Evolutionary conservation across 2,113 vertebrate species (phyloP).

Genomic region (Ovis canadensis): DNA sequence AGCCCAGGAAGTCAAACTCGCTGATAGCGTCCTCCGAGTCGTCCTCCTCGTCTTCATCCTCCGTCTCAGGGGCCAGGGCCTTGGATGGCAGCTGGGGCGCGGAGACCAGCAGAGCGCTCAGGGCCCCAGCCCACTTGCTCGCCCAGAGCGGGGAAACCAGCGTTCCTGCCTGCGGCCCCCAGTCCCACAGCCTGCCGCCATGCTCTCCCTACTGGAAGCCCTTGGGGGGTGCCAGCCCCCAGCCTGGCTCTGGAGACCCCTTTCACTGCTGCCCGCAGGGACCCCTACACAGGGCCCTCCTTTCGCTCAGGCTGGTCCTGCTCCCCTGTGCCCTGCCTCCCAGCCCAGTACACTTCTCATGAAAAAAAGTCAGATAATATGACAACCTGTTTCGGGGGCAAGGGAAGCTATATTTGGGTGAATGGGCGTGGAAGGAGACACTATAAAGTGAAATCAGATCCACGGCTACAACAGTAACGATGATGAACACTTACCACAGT

Average conservation of each 20-base stretch:
- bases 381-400: not conserved
- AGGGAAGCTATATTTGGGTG: no score
- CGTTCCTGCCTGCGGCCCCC: accelerated
- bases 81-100: slow-evolving; percentile 81
- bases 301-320: not conserved
- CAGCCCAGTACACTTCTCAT: not conserved
- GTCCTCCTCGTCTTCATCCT: slow-evolving; percentile 91
- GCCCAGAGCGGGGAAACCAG: no score
- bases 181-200: not conserved
- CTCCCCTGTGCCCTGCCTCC: not conserved
- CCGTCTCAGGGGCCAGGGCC: slow-evolving; percentile 86
- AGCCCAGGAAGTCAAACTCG: slow-evolving; percentile 92
- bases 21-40: slow-evolving; percentile 92
- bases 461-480: accelerated
- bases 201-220: slow-evolving; percentile 14
- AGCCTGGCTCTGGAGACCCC: not conserved
- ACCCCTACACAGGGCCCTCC: not conserved
- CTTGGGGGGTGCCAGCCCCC: accelerated
- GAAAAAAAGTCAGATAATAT: not conserved
- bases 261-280: not conserved
- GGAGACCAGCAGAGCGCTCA: not conserved
- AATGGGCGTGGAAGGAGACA: accelerated
- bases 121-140: not conserved
- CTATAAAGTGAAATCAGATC: not conserved
- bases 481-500: accelerated